These are phyloP conservation scores for Trichopria drosophilae DNA, from an alignment of 2,888 invertebrate species.

Conservation along the genomic window DNA sequence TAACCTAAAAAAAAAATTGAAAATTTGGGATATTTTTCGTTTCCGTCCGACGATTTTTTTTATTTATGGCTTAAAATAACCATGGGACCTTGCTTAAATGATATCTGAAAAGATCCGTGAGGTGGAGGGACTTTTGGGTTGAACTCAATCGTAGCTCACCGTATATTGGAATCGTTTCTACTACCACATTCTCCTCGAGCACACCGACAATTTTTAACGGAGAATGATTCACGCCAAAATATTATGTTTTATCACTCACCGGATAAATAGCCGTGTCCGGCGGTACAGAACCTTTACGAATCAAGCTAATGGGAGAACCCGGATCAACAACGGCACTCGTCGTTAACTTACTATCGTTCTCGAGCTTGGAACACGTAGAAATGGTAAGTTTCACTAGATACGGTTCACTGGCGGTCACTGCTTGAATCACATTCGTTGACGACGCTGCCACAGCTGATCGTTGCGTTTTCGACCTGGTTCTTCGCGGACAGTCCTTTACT, in stretches of 20 bases:
- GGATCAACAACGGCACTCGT: conserved; percentile 19
- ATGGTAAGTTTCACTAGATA: conserved; percentile 10
- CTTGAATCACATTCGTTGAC: no score
- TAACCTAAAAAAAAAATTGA: no score
- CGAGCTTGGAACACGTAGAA: background rate
- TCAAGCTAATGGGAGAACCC: no score
- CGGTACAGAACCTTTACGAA: conserved; percentile 6
- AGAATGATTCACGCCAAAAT: no score
- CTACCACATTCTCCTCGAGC: background rate
- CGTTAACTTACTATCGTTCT: background rate
- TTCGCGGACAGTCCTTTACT: conserved; percentile 23
- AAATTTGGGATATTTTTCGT: no score
- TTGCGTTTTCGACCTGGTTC: background rate
- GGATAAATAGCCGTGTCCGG: no score
- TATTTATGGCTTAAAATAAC: no score
- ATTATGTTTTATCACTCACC: background rate
- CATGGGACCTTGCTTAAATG: no score
- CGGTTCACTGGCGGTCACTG: background rate
- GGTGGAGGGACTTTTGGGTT: no score
- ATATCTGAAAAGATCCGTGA: no score
- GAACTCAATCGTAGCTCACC: no score
- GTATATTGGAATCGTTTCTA: background rate
- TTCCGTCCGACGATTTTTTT: no score
- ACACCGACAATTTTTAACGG: conserved; percentile 7
- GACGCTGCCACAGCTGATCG: background rate